A percentile compares a stretch with the other conserved stretches of the same genome.
These are phyloP conservation scores for Darevskia mixta DNA, from an alignment of 2,797 vertebrate genomes.

Conservation along the genomic window DNA sequence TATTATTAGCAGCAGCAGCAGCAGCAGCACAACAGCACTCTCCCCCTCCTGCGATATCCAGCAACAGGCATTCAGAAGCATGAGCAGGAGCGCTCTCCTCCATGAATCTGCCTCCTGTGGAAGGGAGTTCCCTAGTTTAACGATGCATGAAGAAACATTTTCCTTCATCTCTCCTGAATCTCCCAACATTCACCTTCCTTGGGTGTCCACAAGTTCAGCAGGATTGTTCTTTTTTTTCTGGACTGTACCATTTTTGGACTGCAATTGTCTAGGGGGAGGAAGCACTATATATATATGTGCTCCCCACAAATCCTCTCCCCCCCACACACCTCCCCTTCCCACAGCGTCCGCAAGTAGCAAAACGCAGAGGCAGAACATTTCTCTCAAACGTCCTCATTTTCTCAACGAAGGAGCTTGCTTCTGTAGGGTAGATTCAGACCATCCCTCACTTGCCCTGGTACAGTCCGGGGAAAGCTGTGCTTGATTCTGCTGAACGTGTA, in stretches of 20 bases:
- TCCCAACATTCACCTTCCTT: too few species aligned
- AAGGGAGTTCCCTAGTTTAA: too few species aligned
- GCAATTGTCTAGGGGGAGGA: not conserved
- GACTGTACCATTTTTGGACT: not conserved
- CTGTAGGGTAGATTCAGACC: not conserved
- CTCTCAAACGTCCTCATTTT: not conserved
- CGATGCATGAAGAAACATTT: too few species aligned
- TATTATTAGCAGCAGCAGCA: too few species aligned
- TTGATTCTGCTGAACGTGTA: not conserved
- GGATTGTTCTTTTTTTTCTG: not conserved
- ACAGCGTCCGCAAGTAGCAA: accelerated
- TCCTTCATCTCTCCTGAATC: too few species aligned
- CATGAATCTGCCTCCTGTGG: too few species aligned
- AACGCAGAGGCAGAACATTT: not conserved
- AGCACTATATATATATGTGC: too few species aligned
- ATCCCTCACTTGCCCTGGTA: not conserved
- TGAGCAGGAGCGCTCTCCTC: too few species aligned
- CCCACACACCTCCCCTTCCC: not conserved
- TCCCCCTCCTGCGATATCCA: too few species aligned
- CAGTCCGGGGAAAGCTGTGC: not conserved
- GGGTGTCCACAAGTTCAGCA: not conserved
- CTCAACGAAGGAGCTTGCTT: not conserved
- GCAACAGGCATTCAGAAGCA: too few species aligned
- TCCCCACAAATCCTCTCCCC: not conserved
- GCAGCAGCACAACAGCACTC: too few species aligned